Base-by-base conservation (phyloP, 92 coral and sea anemone species). In the Paragorgia papillata region DNA sequence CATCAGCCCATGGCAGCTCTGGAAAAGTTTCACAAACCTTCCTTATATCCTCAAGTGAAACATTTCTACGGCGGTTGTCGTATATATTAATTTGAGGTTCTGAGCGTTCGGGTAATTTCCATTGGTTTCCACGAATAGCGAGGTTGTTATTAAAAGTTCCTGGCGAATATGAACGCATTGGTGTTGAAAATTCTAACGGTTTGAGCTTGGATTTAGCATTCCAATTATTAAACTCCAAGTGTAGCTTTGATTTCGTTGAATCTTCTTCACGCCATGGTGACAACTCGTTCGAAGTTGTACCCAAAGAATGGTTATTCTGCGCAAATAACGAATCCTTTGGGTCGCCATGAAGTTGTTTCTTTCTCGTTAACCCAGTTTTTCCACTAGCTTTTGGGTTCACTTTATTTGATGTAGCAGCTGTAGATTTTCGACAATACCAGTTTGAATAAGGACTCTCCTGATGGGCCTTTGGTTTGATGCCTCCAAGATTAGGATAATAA, bases 1-100 rank as follows among this genome's bases (percentile, higher is more conserved):
- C 74, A 17, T 67, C 74, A 9, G 35, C 30, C 57, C 74, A 67
- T 2, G 41, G 57, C n/a, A 46, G 2, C 2, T 46, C 53, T 15
- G n/a, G 17, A 46, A n/a, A 7, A 46, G 7, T 46, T 7, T 2
- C 2, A n/a, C n/a, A n/a, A 46, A 15, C n/a, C 12, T 7, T 46
- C 2, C n/a, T 46, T 7, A 46, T 7, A 2, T 46, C n/a, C 15
- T 46, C 53, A 6, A 9, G 9, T 46, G 53, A 2, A 15, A 46
- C 2, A 7, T 15, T 46, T 6, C 2, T 15, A 2, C n/a, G 2
- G 14, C 15, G 14, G n/a, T 46, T 4, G 53, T 46, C n/a, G 14
- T 46, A 2, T 2, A 15, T 6, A 46, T 15, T 2, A 46, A 6
- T 46, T n/a, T 46, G 53, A 46, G 15, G 2, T 7, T 46, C 53